Conservation (phyloP, 1,140 invertebrate genomes). For the Battus philenor region DNA sequence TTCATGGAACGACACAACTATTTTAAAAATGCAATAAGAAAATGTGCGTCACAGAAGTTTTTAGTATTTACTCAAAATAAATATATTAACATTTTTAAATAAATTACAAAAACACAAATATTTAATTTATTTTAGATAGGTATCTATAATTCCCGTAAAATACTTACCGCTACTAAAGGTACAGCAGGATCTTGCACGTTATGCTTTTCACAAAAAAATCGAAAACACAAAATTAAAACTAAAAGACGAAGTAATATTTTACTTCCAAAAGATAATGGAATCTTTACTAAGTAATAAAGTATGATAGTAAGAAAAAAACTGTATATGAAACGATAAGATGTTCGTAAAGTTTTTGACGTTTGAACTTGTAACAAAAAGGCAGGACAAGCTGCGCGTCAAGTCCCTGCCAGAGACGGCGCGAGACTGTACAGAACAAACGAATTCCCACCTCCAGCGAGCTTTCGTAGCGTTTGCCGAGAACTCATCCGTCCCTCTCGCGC, state of each 20-base stretch:
- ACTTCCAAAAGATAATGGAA: too few relatives aligned
- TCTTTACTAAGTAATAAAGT: too few relatives aligned
- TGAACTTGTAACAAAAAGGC: constrained; percentile 22
- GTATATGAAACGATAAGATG: constrained; percentile 14
- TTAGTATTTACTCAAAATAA: too few relatives aligned
- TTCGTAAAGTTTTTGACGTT: constrained; percentile 48
- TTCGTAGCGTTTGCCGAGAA: constrained; percentile 30
- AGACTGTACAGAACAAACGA: constrained; percentile 41
- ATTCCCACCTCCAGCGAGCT: constrained; percentile 46
- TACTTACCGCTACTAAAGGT: constrained; percentile 63
- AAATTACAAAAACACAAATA: too few relatives aligned
- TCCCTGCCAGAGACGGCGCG: constrained; percentile 45
- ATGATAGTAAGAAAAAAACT: too few relatives aligned
- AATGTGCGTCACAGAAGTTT: too few relatives aligned
- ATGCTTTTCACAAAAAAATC: constrained; percentile 62
- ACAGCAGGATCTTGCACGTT: constrained; percentile 55
- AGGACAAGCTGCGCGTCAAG: constrained; percentile 35
- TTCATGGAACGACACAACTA: too few relatives aligned
- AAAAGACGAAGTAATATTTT: too few relatives aligned
- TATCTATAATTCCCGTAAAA: too few relatives aligned
- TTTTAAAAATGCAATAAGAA: too few relatives aligned
- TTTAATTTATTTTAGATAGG: too few relatives aligned
- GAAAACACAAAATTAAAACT: constrained; percentile 38
- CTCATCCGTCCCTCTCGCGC: constrained; percentile 49
- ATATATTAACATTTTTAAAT: too few relatives aligned